These are phyloP conservation scores for Nothoprocta perdicaria DNA, from an alignment of 2,113 vertebrate species.

Conservation along the genomic window DNA sequence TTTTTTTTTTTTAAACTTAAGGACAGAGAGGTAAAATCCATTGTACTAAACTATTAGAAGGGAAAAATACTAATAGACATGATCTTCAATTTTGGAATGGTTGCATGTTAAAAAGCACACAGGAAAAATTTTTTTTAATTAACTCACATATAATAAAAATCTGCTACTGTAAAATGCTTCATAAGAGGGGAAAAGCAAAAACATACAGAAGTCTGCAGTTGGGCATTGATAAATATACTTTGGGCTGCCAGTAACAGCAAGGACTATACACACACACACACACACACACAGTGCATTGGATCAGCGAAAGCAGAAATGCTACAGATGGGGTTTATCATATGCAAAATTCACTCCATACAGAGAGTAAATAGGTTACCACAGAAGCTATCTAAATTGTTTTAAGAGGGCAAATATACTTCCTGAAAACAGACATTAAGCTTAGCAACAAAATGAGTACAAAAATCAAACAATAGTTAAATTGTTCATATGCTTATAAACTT, in stretches of 20 bases:
- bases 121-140: background rate
- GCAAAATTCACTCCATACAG: background rate
- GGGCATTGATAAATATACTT: background rate
- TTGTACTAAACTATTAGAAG: background rate
- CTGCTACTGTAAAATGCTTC: background rate
- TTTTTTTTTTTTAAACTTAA: background rate
- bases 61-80: background rate
- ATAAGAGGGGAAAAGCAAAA: background rate
- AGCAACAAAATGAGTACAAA: background rate
- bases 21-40: background rate
- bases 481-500: background rate
- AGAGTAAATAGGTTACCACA: background rate
- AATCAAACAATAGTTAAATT: background rate
- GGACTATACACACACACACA: background rate
- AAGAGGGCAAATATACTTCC: conserved; percentile 2
- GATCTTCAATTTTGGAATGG: background rate
- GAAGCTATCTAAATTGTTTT: background rate
- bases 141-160: background rate
- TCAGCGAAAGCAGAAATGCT: background rate
- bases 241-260: background rate
- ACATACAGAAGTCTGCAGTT: background rate
- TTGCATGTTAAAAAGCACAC: background rate
- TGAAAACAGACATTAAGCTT: conserved; percentile 7
- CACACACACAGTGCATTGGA: background rate
- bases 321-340: background rate